Evolutionary conservation across 2,888 invertebrate genomes (phyloP), one percentile per base, ranked within the genome.

Genomic region (Lepidocyrtoides sp.): DNA sequence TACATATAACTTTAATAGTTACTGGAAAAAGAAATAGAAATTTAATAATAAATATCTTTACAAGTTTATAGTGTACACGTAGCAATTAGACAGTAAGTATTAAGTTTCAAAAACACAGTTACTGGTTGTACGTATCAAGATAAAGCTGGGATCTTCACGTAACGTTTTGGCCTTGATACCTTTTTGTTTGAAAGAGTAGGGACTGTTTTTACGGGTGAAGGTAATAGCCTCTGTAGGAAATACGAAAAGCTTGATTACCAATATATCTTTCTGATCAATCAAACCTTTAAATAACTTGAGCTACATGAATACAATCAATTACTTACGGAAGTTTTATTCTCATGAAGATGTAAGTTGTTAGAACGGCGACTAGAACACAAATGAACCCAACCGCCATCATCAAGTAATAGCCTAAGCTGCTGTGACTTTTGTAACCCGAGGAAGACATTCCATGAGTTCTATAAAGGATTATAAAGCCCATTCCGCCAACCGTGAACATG

Each of bases 301-400:
- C n/a, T n/a, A n/a, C n/a, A n/a, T n/a, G n/a, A 26, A 69, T 54
- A 29, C 75, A 23, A 44, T 41, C 14, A 10, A 48, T 54, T 23
- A 95, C 96, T 95, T 95, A 96, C 95, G 99, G 99, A 94, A 99
- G 95, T 96, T 99, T 99, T 98, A 99, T 99, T 94, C 98, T 96
- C 99, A 99, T 99, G 95, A 99, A 99, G 92, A 99, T 97, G 97
- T 99, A 98, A 92, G 99, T 99, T 63, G 98, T 98, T 94, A 98
- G 97, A 96, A 99, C 99, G 2, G 99, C 99, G 4, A 99, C 97
- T 41, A 99, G 95, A 92, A 99, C 98, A 95, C 98, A 98, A 63
- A 98, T 96, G 95, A 99, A 98, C 60, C 99, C 99, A 92, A 99
- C 97, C 91, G 97, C 97, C 91, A 98, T 97, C 23, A 99, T 96